phyloP scores from a whole-genome alignment of 2,888 invertebrate genomes.

The Stegana nigrithorax region DNA sequence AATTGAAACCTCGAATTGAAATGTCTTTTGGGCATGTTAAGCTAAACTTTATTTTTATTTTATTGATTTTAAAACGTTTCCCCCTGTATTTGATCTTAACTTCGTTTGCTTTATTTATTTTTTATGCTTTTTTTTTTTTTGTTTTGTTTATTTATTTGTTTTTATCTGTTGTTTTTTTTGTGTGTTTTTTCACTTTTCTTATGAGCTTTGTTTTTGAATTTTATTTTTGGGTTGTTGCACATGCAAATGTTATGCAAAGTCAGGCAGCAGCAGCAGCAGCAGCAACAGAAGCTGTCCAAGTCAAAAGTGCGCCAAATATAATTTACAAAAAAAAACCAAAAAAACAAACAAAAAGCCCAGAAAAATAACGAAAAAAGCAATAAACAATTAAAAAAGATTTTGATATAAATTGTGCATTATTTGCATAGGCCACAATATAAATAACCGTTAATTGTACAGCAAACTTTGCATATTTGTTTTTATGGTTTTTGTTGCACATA shows the following conservation, averaged over 20 bases:
- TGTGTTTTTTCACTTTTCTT: neutral
- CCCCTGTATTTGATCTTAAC: neutral
- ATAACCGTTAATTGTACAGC: constrained; percentile 49
- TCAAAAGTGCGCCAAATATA: too few species aligned
- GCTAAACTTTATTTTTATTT: constrained; percentile 31
- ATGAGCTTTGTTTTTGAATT: neutral
- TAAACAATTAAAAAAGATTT: too few species aligned
- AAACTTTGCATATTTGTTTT: too few species aligned
- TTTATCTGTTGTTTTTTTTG: too few species aligned
- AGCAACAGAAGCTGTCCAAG: too few species aligned
- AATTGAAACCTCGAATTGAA: constrained; percentile 41
- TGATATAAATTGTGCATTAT: constrained; percentile 24
- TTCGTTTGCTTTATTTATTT: too few species aligned
- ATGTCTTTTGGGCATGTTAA: constrained; percentile 40
- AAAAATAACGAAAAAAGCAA: too few species aligned
- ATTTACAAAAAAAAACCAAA: too few species aligned
- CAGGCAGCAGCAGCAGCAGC: too few species aligned
- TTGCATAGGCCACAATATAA: constrained; percentile 27
- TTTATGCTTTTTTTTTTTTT: neutral
- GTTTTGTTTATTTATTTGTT: constrained; percentile 33
- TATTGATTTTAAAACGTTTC: constrained; percentile 41
- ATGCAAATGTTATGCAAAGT: too few species aligned
- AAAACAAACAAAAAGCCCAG: too few species aligned
- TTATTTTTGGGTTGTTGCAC: constrained; percentile 7
- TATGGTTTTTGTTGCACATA: neutral